Conservation (phyloP, 1,140 invertebrate genomes). For the Mizuhopecten yessoensis region DNA sequence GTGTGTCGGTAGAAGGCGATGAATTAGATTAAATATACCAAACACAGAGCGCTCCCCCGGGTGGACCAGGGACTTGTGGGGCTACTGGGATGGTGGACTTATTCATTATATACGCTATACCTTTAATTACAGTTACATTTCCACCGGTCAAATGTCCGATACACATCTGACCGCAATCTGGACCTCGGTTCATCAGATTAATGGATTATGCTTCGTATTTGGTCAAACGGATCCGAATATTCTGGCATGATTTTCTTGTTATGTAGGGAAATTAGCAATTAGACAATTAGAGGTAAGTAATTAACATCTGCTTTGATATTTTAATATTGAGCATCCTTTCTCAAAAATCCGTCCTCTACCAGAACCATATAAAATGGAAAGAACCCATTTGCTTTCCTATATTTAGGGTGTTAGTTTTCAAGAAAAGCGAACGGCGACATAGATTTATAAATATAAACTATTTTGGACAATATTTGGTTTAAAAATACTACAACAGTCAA, state of each 20-base stretch:
- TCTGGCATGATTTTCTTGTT: not conserved
- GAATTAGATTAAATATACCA: constrained; percentile 28
- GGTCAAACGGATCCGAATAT: not conserved
- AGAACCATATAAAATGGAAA: no score
- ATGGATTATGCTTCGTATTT: not conserved
- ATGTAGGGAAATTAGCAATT: not conserved
- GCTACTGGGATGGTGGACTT: not conserved
- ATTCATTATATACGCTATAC: constrained; percentile 29
- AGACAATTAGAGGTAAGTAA: no score
- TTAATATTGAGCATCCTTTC: no score
- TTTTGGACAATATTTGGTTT: no score
- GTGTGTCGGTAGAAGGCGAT: not conserved
- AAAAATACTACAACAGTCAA: no score
- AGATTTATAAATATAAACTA: no score
- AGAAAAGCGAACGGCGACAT: no score
- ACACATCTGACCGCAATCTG: not conserved
- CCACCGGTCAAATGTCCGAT: constrained; percentile 22
- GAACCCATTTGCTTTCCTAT: no score
- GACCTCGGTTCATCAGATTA: not conserved
- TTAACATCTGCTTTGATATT: no score
- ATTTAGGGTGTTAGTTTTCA: no score
- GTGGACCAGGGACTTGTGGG: not conserved
- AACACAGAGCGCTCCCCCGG: not conserved
- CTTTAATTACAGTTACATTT: not conserved
- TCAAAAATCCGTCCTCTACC: no score